Base-by-base conservation (phyloP, 2,113 vertebrate genomes). In the Mohoua ochrocephala region DNA sequence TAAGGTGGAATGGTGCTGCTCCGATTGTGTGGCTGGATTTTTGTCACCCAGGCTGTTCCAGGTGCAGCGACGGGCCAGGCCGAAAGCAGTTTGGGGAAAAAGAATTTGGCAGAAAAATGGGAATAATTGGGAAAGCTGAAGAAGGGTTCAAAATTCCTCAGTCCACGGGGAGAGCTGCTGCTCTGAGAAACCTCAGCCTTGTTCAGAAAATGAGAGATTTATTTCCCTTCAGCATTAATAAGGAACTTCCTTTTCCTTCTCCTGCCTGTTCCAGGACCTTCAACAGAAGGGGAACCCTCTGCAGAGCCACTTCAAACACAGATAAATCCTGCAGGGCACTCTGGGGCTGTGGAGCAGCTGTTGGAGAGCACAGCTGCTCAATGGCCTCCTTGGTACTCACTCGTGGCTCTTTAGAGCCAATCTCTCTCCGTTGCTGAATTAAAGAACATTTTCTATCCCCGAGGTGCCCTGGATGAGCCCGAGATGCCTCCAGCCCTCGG, bases 311-410 rank as follows among this genome's bases (percentile, higher is more conserved):
- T 91, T 69, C 21, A 56, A 60, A 49, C 30, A 53, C 54, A 77
- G 59, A 20, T 2, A 26, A 59, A 30, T 52, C 13, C 6, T 56
- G 74, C 79, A 17, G 9, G n/a, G 84, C 26, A 4, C 78, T 83
- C 60, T 4, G 81, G 93, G 63, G 71, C 37, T 2, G 9, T 27
- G 54, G 69, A 93, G 39, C 89, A 93, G 91, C 81, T 75, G 65
- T 30, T 77, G 15, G 77, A 71, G 76, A 73, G 82, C 71, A 69
- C 41, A 87, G 83, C 84, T 95, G 71, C 85, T 87, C 22, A 3
- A 0, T 2, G 2, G 61, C 61, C 87, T 65, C 45, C 2, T 7
- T 77, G 77, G 8, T 35, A 23, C 16, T 35, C 39, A 47, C 57
- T 42, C 57, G 3, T 31, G 71, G 44, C 16, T 76, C 52, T 87